These are phyloP conservation scores for Lasioglossum vierecki DNA, from an alignment of 2,888 invertebrate species.

Conservation along the genomic window DNA sequence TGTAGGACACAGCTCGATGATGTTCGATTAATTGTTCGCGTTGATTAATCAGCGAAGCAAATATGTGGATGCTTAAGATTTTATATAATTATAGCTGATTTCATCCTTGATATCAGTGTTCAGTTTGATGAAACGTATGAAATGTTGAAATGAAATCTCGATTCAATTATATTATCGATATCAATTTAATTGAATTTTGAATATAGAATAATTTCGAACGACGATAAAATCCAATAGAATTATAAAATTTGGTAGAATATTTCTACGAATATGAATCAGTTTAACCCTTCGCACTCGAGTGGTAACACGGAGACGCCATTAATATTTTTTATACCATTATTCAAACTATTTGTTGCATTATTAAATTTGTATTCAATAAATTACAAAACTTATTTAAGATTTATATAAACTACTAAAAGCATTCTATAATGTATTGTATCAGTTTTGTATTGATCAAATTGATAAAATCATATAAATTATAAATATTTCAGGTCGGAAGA, in stretches of 20 bases:
- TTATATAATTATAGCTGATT: background rate
- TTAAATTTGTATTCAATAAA: no score
- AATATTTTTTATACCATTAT: no score
- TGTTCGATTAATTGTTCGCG: conserved; percentile 3
- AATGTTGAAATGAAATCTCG: background rate
- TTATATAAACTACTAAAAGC: no score
- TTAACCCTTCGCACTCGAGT: no score
- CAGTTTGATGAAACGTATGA: background rate
- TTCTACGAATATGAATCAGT: no score
- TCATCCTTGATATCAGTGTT: background rate
- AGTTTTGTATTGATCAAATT: no score
- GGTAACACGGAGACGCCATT: no score
- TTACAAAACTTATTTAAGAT: no score
- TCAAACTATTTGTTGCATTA: no score
- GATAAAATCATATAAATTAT: no score
- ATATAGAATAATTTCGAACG: background rate
- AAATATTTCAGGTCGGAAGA: no score
- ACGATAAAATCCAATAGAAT: background rate
- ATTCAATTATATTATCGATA: background rate
- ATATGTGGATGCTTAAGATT: background rate
- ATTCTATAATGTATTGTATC: no score
- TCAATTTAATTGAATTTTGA: background rate
- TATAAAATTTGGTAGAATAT: background rate
- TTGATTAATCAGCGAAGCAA: background rate
- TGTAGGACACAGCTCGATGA: background rate